A percentile compares a stretch with the other conserved stretches of the same genome.
phyloP scores from a whole-genome alignment of 2,113 vertebrate species.

The Erythrolamprus reginae region DNA sequence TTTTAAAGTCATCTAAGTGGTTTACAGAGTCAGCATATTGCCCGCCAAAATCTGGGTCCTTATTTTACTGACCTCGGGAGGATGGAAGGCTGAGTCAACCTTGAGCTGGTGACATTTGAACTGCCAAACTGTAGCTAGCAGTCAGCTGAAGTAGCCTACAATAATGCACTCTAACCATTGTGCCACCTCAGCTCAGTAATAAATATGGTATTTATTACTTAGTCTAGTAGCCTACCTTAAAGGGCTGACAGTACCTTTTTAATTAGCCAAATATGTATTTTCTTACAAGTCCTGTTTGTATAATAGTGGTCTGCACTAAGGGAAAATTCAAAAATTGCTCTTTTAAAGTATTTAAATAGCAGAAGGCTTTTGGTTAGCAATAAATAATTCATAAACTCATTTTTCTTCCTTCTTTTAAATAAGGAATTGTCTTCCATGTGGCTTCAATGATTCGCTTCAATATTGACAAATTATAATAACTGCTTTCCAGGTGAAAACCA shows the following conservation, averaged over 20 bases:
- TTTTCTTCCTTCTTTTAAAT: background rate
- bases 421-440: slow-evolving; percentile 12
- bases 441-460: slow-evolving; percentile 17
- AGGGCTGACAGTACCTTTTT: background rate
- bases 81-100: no score
- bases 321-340: background rate
- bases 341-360: slow-evolving; percentile 31
- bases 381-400: background rate
- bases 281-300: background rate
- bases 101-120: no score
- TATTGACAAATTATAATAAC: slow-evolving; percentile 2
- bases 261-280: background rate
- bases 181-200: no score
- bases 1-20: no score
- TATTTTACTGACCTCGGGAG: no score
- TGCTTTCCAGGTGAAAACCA: background rate
- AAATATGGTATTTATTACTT: background rate
- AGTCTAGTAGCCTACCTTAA: background rate
- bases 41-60: no score
- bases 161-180: no score
- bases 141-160: no score
- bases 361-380: slow-evolving; percentile 36
- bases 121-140: no score
- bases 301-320: background rate
- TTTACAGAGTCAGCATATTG: no score